These are phyloP conservation scores for Aplysia californica DNA, from an alignment of 1,140 invertebrate species.

Conservation along the genomic window DNA sequence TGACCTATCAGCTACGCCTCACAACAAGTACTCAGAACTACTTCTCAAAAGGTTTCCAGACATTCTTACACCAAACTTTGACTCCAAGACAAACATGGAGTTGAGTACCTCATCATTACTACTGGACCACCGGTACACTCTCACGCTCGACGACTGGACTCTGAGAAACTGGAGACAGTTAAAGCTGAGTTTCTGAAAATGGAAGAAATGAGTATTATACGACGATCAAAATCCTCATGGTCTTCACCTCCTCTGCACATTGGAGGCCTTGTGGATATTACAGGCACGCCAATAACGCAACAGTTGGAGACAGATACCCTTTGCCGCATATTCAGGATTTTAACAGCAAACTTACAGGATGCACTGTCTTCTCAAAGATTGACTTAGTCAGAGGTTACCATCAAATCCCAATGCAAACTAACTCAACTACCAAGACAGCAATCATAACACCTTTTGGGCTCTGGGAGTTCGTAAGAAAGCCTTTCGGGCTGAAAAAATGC, in stretches of 20 bases:
- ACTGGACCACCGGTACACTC: constrained; percentile 27
- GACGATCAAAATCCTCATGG: constrained; percentile 53
- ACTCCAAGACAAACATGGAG: background rate
- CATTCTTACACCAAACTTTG: background rate
- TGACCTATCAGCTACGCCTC: no score
- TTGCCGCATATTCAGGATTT: constrained; percentile 22
- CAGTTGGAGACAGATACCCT: constrained; percentile 41
- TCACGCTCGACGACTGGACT: constrained; percentile 15
- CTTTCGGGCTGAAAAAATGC: constrained; percentile 20
- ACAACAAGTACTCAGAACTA: no score
- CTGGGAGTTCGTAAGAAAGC: constrained; percentile 36
- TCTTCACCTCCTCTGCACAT: constrained; percentile 65
- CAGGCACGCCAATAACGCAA: constrained; percentile 61
- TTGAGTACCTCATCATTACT: constrained; percentile 23
- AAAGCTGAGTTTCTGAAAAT: constrained; percentile 34
- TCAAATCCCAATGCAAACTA: constrained; percentile 32
- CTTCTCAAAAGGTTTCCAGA: no score
- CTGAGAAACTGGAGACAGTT: constrained; percentile 17
- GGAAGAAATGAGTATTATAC: constrained; percentile 27
- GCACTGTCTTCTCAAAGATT: constrained; percentile 30
- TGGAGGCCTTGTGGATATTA: constrained; percentile 69
- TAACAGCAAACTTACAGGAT: constrained; percentile 11
- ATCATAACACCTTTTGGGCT: constrained; percentile 40
- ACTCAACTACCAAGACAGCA: constrained; percentile 34
- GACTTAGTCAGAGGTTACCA: constrained; percentile 35